A percentile compares a stretch with the other conserved stretches of the same genome.
Conservation (phyloP, 2,888 invertebrate species). For the Agrochola lychnidis region DNA sequence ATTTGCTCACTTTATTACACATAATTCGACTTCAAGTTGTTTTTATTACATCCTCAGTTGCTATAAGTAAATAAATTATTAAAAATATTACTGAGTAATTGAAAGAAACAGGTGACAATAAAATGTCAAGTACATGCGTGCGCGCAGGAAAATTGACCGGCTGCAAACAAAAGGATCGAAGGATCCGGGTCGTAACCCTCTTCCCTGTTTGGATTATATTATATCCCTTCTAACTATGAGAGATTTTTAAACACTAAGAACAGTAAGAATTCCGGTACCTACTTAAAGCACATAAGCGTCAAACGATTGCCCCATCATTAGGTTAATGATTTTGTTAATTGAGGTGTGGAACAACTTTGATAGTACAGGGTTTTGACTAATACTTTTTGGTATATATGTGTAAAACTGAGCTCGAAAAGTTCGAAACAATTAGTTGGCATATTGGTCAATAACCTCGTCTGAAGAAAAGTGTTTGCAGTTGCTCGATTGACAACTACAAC, state of each 20-base stretch:
- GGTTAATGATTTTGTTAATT: background rate
- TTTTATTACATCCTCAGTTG: conserved; percentile 7
- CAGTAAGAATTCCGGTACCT: background rate
- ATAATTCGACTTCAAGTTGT: conserved; percentile 6
- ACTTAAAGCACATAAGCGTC: background rate
- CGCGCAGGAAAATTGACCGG: conserved; percentile 6
- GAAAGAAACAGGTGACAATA: conserved; percentile 34
- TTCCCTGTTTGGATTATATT: too few relatives aligned
- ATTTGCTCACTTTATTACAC: background rate
- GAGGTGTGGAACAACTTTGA: background rate
- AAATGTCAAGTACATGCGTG: conserved; percentile 48
- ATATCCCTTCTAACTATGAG: background rate
- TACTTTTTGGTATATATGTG: background rate
- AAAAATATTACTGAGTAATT: conserved; percentile 10
- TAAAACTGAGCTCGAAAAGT: background rate
- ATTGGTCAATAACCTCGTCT: background rate
- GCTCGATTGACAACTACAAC: background rate
- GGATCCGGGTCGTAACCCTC: conserved; percentile 31
- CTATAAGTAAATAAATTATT: conserved; percentile 32
- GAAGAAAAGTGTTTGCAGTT: too few relatives aligned
- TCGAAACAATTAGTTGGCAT: background rate
- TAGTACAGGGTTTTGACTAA: background rate
- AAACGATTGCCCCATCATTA: too few relatives aligned
- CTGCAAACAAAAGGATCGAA: background rate
- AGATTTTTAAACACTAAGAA: background rate